Percentiles rank a stretch among this genome's conserved stretches.
phyloP scores from a whole-genome alignment of 2,888 invertebrate genomes.

The Pediacus dermestoides region DNA sequence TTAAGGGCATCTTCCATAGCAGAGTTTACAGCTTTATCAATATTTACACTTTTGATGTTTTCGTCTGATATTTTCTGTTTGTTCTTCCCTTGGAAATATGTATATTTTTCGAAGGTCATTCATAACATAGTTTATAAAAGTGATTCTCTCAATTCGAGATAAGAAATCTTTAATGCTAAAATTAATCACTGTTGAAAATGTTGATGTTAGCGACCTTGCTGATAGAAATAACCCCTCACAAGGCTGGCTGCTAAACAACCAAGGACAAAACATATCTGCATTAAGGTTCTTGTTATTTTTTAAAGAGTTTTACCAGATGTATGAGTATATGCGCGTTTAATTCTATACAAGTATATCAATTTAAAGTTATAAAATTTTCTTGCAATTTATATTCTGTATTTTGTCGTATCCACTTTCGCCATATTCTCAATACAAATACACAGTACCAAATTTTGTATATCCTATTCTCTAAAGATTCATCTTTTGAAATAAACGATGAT shows the following conservation, averaged over 20 bases:
- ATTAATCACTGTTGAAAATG: constrained; percentile 16
- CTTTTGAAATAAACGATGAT: constrained; percentile 10
- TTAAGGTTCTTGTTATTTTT: not conserved
- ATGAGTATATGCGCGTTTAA: constrained; percentile 15
- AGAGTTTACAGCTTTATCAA: constrained; percentile 1
- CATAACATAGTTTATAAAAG: constrained; percentile 5
- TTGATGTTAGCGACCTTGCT: constrained; percentile 12
- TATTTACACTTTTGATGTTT: not conserved
- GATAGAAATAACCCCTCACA: constrained; percentile 14
- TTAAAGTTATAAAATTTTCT: constrained; percentile 15
- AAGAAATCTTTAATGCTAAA: constrained; percentile 14
- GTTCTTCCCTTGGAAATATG: constrained; percentile 13
- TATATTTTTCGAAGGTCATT: constrained; percentile 6
- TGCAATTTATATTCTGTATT: constrained; percentile 7
- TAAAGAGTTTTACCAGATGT: constrained; percentile 5
- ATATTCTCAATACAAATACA: constrained; percentile 16
- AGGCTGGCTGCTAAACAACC: constrained; percentile 10
- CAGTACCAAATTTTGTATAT: constrained; percentile 18
- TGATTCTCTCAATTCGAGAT: constrained; percentile 9
- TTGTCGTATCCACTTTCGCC: constrained; percentile 11
- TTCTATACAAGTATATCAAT: constrained; percentile 18
- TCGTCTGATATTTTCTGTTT: constrained; percentile 4
- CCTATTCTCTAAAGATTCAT: constrained; percentile 5
- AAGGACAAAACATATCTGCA: constrained; percentile 6
- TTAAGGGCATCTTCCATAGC: constrained; percentile 4